These are phyloP conservation scores for Penaeus monodon DNA, from an alignment of 2,888 invertebrate species.

Conservation along the genomic window DNA sequence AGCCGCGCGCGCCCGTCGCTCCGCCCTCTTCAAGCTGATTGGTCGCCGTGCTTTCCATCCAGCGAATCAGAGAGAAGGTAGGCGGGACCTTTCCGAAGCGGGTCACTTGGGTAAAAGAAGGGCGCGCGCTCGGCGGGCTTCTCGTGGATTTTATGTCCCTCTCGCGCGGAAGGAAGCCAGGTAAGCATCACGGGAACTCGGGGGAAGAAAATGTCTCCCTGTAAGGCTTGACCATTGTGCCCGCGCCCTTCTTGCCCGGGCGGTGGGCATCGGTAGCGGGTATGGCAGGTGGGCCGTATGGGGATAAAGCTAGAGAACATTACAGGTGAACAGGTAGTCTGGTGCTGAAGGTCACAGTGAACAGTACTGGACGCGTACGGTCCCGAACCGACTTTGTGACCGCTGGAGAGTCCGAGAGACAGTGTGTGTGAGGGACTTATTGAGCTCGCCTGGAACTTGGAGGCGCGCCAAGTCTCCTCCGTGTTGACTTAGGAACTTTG, in stretches of 20 bases:
- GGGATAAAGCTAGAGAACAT: slow-evolving; percentile 63
- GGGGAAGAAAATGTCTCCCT: slow-evolving; percentile 43
- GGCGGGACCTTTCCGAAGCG: slow-evolving; percentile 10
- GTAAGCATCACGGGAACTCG: slow-evolving; percentile 30
- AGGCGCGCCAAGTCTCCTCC: slow-evolving; percentile 39
- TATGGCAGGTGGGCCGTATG: slow-evolving; percentile 61
- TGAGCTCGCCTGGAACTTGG: neutral
- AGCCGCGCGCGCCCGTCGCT: slow-evolving; percentile 42
- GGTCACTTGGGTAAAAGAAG: neutral
- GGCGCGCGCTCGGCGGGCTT: neutral
- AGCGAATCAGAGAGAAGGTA: slow-evolving; percentile 22
- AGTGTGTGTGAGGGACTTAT: slow-evolving; percentile 11
- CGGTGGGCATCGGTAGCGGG: slow-evolving; percentile 56
- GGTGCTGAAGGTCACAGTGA: slow-evolving; percentile 60
- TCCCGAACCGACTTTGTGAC: slow-evolving; percentile 19
- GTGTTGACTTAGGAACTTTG: slow-evolving; percentile 31
- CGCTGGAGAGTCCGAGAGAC: slow-evolving; percentile 23
- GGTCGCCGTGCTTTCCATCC: neutral
- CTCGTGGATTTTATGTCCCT: slow-evolving; percentile 22
- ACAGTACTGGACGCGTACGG: slow-evolving; percentile 57
- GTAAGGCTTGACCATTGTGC: neutral
- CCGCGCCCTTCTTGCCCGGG: slow-evolving; percentile 39
- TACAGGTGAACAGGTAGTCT: slow-evolving; percentile 63
- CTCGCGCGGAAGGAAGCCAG: slow-evolving; percentile 6
- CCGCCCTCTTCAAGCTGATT: slow-evolving; percentile 28